A percentile compares a stretch with the other conserved stretches of the same genome.
Conservation (phyloP, 2,113 vertebrate genomes). For the Bubo bubo region DNA sequence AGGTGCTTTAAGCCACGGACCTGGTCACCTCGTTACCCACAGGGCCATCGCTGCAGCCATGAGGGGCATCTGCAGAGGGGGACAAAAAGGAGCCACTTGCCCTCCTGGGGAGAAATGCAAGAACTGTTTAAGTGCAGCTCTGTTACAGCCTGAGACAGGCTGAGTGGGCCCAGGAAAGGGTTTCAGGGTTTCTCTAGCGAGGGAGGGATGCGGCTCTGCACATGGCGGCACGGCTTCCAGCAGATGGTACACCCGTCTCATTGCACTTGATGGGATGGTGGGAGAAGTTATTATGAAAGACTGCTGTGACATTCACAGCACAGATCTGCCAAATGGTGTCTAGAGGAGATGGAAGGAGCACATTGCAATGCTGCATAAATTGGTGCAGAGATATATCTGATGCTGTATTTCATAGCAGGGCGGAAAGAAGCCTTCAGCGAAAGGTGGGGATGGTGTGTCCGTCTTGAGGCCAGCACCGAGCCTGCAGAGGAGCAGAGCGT, state of each 20-base stretch:
- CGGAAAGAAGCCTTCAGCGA: background rate
- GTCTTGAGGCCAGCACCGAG: background rate
- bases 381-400: conserved; percentile 20
- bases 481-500: background rate
- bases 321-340: conserved; percentile 63
- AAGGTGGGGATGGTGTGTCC: background rate
- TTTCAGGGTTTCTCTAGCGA: background rate
- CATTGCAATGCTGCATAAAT: background rate
- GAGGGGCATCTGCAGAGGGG: background rate
- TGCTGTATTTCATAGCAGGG: background rate
- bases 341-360: conserved; percentile 25
- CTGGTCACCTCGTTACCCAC: background rate
- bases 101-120: background rate
- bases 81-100: background rate
- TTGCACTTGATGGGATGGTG: conserved; percentile 40
- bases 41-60: rapidly evolving
- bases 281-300: conserved; percentile 65
- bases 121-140: background rate
- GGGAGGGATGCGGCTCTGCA: background rate
- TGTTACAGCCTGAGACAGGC: background rate
- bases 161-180: background rate
- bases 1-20: background rate
- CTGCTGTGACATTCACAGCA: conserved; percentile 64
- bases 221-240: background rate
- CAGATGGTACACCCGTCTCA: conserved; percentile 47